Evolutionary conservation across 2,113 vertebrate genomes (phyloP), one percentile per base, ranked within the genome.

Genomic region (Azemiops feae): DNA sequence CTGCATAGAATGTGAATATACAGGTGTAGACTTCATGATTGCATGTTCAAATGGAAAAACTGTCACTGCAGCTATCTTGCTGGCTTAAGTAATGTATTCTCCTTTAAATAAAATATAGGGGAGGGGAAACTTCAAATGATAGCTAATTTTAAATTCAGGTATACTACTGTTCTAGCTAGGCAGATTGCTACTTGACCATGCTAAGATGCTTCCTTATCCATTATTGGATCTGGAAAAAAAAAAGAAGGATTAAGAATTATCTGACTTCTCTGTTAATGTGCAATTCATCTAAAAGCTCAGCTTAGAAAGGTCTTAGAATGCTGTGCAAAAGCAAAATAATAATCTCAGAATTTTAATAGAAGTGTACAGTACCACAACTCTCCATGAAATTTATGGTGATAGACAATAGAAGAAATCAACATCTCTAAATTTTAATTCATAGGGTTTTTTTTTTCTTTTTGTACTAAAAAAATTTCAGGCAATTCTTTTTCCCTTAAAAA

Each of bases 161-260:
- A 98, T 98, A 98, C 97, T 97, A 97, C 97, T 97, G 97, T 97
- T 98, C 97, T 98, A 98, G 97, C 97, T 98, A 98, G 97, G 97
- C 98, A 98, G 98, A 98, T 98, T 98, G 97, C 97, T 98, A 98
- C 98, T 98, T 98, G 98, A 98, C 99, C 98, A 98, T 98, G 98
- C 98, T 97, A 97, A 98, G 98, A 98, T 98, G 97, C 97, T 98
- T 96, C 96, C 98, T 98, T 99, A 98, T 98, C 98, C 98, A 97
- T 98, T 98, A 98, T 98, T 98, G 98, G 98, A 98, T 99, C 98
- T 98, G 98, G 2, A 10, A 1, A 98, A 98, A 98, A 98, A 96
- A 97, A 98, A 98, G 98, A 98, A 98, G 98, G 98, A 98, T 99
- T 99, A 99, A 98, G 98, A 99, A 99, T 98, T 98, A 99, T 98